Evolutionary conservation across 2,888 invertebrate genomes (phyloP).

Genomic region (Caenorhabditis macrosperma): DNA sequence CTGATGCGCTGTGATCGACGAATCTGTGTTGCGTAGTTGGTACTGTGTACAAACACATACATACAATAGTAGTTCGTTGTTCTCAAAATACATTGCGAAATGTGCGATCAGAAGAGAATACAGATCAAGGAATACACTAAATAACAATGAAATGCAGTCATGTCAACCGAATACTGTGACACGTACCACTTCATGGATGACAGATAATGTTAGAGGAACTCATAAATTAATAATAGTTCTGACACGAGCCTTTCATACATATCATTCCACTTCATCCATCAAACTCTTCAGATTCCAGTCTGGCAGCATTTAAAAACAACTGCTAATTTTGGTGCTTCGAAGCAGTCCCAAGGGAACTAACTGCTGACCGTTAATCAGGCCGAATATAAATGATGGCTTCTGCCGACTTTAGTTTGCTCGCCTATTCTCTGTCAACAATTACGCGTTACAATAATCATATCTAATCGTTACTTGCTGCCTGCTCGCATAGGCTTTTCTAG

Average conservation of each 20-base stretch:
- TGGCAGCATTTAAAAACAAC: too few species aligned
- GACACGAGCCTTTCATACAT: too few species aligned
- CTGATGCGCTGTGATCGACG: constrained; percentile 29
- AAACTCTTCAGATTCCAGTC: too few species aligned
- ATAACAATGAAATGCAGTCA: background rate
- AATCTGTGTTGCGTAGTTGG: background rate
- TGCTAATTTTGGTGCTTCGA: background rate
- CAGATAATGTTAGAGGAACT: too few species aligned
- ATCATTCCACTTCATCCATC: too few species aligned
- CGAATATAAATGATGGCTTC: background rate
- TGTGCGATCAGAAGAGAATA: background rate
- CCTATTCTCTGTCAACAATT: background rate
- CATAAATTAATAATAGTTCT: too few species aligned
- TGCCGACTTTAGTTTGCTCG: background rate
- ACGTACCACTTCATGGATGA: too few species aligned
- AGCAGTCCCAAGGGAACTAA: background rate
- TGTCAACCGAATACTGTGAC: constrained; percentile 5
- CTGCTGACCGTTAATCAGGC: background rate
- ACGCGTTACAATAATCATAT: background rate
- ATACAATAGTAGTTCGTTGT: background rate
- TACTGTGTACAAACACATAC: constrained; percentile 1
- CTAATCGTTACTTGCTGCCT: background rate
- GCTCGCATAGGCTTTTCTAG: background rate
- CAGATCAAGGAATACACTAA: background rate
- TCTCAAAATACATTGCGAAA: background rate